Evolutionary conservation across 2,113 vertebrate species (phyloP).

Genomic region (Ameiurus melas): DNA sequence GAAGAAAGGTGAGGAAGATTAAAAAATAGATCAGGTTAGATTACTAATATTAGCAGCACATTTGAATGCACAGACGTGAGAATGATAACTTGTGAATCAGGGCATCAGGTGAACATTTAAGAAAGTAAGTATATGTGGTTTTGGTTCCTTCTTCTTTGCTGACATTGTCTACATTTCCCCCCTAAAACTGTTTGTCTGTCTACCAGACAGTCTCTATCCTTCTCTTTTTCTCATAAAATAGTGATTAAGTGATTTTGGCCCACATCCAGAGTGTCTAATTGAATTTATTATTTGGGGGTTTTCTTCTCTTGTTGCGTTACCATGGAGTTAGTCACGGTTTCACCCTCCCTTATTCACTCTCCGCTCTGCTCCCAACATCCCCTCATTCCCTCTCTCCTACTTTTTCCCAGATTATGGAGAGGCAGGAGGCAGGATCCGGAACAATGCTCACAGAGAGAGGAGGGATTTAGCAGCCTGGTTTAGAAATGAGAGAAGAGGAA

Average conservation of each 20-base stretch:
- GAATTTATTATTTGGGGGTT: conserved; percentile 66
- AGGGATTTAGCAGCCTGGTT: conserved; percentile 63
- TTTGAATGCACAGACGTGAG: not conserved
- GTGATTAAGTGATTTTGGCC: conserved; percentile 32
- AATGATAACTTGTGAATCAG: not conserved
- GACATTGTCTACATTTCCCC: not conserved
- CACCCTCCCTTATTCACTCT: conserved; percentile 49
- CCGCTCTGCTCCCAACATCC: conserved; percentile 58
- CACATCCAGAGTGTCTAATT: conserved; percentile 59
- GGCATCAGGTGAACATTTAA: not conserved
- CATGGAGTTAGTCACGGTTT: conserved; percentile 53
- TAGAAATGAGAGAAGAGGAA: conserved; percentile 57
- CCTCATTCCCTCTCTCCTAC: conserved; percentile 33
- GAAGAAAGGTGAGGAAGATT: not conserved
- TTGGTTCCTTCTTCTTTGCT: not conserved
- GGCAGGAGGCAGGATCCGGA: conserved; percentile 60
- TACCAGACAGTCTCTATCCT: not conserved
- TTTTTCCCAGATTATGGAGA: conserved; percentile 58
- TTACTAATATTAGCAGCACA: not conserved
- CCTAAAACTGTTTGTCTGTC: not conserved
- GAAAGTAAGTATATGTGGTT: not conserved
- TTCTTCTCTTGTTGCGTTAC: conserved; percentile 51
- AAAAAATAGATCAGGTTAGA: not conserved
- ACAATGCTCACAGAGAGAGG: conserved; percentile 59
- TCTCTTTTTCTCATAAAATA: conserved; percentile 32